phyloP scores from a whole-genome alignment of 2,113 vertebrate genomes.

The Ploceus nigricollis region DNA sequence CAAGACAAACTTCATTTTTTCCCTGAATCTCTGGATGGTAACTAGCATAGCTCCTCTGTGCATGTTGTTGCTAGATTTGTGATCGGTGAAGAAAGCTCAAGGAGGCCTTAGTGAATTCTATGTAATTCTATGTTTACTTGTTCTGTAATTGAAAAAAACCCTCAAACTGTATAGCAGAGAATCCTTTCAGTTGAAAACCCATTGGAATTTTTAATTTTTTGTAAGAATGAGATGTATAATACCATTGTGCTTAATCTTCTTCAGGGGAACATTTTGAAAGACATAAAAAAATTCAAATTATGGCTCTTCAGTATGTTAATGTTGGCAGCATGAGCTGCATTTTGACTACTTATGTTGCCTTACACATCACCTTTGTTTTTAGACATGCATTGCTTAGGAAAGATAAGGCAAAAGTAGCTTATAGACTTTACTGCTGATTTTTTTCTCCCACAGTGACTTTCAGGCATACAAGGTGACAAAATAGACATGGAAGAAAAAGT shows the following conservation, averaged over 20 bases:
- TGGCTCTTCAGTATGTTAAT: background rate
- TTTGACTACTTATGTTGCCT: background rate
- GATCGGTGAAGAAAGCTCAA: background rate
- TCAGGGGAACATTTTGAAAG: background rate
- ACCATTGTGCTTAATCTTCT: background rate
- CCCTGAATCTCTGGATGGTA: background rate
- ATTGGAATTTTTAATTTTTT: background rate
- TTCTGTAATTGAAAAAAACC: background rate
- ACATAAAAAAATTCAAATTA: background rate
- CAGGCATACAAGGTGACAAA: background rate
- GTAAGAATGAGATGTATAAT: background rate
- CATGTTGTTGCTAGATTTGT: background rate
- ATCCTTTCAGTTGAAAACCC: background rate
- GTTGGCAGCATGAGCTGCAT: background rate
- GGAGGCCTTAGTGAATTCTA: background rate
- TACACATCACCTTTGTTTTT: background rate
- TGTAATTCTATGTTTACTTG: background rate
- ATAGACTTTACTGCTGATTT: background rate
- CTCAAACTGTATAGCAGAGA: background rate
- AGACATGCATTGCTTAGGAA: background rate
- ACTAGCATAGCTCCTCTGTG: background rate
- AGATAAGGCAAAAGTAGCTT: background rate
- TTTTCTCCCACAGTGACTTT: background rate
- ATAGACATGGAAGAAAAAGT: background rate
- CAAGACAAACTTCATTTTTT: background rate